These are phyloP conservation scores for Thera britannica DNA, from an alignment of 2,888 invertebrate genomes.

Conservation along the genomic window DNA sequence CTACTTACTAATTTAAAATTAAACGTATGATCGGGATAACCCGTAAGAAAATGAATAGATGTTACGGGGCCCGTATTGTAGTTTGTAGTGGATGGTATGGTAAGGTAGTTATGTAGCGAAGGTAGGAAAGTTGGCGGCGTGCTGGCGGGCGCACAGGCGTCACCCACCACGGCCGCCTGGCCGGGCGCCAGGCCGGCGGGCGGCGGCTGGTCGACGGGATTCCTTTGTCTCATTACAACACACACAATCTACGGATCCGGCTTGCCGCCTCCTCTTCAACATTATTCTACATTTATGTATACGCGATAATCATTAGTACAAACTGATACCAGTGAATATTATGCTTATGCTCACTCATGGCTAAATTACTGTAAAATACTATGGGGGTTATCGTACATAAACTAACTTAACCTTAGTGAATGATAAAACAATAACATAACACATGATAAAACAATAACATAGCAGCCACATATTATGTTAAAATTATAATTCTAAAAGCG, in stretches of 20 bases:
- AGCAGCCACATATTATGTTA: too few relatives aligned
- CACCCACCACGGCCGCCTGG: slow-evolving; percentile 83
- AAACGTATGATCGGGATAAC: background rate
- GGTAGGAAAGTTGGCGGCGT: slow-evolving; percentile 59
- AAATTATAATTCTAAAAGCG: too few relatives aligned
- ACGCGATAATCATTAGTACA: slow-evolving; percentile 7
- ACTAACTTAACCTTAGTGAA: too few relatives aligned
- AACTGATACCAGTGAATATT: too few relatives aligned
- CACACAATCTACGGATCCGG: slow-evolving; percentile 47
- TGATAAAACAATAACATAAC: too few relatives aligned
- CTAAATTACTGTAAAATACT: too few relatives aligned
- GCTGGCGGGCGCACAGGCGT: slow-evolving; percentile 76
- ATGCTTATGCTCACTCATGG: too few relatives aligned
- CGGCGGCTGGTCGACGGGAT: slow-evolving; percentile 80
- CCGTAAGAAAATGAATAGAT: slow-evolving; percentile 3
- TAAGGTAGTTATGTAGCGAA: slow-evolving; percentile 40
- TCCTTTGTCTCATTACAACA: slow-evolving; percentile 82
- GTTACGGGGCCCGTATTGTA: slow-evolving; percentile 27
- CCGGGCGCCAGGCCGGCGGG: slow-evolving; percentile 84
- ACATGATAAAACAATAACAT: too few relatives aligned
- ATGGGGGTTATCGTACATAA: too few relatives aligned
- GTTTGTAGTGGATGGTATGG: slow-evolving; percentile 35
- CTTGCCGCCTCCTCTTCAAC: slow-evolving; percentile 10
- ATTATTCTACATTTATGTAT: slow-evolving; percentile 1
- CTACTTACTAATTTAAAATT: background rate